A percentile compares a stretch with the other conserved stretches of the same genome.
These are phyloP conservation scores for Bedellia somnulentella DNA, from an alignment of 2,888 invertebrate genomes.

Conservation along the genomic window DNA sequence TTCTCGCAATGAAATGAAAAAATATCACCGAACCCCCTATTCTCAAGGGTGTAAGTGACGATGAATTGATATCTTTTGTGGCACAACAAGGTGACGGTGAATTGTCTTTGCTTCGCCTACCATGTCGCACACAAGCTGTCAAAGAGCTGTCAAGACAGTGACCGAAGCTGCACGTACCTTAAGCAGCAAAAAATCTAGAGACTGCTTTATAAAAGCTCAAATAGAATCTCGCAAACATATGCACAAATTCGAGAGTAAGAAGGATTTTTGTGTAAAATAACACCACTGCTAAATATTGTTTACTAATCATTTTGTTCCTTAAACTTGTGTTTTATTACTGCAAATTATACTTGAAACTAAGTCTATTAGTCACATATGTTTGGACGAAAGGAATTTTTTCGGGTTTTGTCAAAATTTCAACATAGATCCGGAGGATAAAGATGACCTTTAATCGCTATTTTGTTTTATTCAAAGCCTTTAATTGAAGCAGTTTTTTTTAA, in stretches of 20 bases:
- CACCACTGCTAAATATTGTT: background rate
- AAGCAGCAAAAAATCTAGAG: constrained; percentile 5
- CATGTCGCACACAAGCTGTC: constrained; percentile 12
- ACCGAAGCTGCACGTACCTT: constrained; percentile 10
- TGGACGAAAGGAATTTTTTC: background rate
- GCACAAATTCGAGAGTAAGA: constrained; percentile 1
- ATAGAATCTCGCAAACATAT: constrained; percentile 9
- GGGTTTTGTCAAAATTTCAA: constrained; percentile 1
- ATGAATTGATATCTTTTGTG: constrained; percentile 7
- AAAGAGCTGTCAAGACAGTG: constrained; percentile 11
- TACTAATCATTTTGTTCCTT: background rate
- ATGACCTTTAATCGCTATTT: background rate
- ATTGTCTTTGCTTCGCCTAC: constrained; percentile 10
- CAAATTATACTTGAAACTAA: background rate
- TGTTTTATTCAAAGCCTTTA: background rate
- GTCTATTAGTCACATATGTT: background rate
- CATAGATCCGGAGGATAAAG: constrained; percentile 1
- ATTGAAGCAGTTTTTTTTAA: background rate
- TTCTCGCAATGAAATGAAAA: constrained; percentile 13
- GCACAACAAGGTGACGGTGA: constrained; percentile 5
- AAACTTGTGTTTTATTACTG: constrained; percentile 1
- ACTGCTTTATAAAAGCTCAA: constrained; percentile 9
- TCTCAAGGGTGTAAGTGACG: constrained; percentile 7
- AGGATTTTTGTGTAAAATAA: constrained; percentile 1
- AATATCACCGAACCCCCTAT: constrained; percentile 6